Percentiles rank a stretch among this genome's conserved stretches.
phyloP scores from a whole-genome alignment of 2,888 invertebrate species.

The Blastobasis lacticolella region DNA sequence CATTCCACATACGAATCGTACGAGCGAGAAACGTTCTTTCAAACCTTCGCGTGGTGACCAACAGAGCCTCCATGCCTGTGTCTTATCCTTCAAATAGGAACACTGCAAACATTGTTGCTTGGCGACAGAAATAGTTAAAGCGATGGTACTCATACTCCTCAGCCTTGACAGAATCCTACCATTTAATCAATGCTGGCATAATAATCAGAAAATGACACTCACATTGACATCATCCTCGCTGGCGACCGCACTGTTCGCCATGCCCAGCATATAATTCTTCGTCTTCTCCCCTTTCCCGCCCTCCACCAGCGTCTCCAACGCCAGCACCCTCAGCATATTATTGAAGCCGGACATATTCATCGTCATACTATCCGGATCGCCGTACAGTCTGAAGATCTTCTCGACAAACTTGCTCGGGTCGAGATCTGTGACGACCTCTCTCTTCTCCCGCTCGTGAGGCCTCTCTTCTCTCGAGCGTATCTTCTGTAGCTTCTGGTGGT shows the following conservation, averaged over 20 bases:
- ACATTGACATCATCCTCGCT: constrained; percentile 59
- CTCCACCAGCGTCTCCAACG: constrained; percentile 67
- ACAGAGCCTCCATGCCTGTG: too few relatives aligned
- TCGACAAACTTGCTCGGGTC: constrained; percentile 76
- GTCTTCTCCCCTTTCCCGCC: constrained; percentile 44
- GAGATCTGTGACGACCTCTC: constrained; percentile 39
- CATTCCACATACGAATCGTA: too few relatives aligned
- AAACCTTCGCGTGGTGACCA: too few relatives aligned
- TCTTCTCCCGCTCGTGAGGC: constrained; percentile 29
- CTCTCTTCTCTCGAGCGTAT: constrained; percentile 18
- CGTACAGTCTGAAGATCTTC: constrained; percentile 79
- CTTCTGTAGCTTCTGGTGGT: constrained; percentile 43
- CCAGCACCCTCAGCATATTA: constrained; percentile 75
- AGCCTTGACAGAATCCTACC: too few relatives aligned
- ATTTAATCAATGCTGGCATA: background rate
- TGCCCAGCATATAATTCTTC: constrained; percentile 35
- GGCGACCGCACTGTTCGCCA: constrained; percentile 24
- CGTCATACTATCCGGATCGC: constrained; percentile 76
- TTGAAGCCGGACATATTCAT: constrained; percentile 80
- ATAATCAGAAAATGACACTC: constrained; percentile 25
- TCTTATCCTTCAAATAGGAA: too few relatives aligned
- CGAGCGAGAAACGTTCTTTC: too few relatives aligned
- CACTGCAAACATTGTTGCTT: too few relatives aligned
- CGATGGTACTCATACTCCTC: too few relatives aligned
- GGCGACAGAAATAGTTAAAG: too few relatives aligned